Evolutionary conservation across 1,140 invertebrate species (phyloP).

Genomic region (Artemia franciscana): DNA sequence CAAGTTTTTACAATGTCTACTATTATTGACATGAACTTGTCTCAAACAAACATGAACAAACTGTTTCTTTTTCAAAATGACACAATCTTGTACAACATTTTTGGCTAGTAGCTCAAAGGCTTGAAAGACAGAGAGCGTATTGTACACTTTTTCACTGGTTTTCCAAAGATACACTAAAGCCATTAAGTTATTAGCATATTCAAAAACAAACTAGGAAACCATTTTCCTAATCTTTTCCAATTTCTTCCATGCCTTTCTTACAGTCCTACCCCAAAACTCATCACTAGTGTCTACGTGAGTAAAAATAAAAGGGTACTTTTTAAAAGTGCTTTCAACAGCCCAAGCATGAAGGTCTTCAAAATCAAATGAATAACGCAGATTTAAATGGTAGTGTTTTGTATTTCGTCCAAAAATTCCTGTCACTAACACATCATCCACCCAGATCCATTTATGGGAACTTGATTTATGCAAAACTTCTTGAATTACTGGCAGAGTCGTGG

Average conservation of each 20-base stretch:
- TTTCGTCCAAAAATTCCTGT: constrained; percentile 22
- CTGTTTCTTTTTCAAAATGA: too few species aligned
- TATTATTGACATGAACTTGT: too few species aligned
- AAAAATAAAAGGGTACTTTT: neutral
- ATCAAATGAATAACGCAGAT: constrained; percentile 19
- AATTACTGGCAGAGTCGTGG: constrained; percentile 27
- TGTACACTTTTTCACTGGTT: too few species aligned
- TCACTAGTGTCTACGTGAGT: neutral
- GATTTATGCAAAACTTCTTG: neutral
- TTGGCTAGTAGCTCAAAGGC: too few species aligned
- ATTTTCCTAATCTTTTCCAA: neutral
- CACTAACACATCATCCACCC: constrained; percentile 29
- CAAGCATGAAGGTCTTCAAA: constrained; percentile 16
- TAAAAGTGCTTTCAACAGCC: constrained; percentile 4
- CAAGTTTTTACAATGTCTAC: too few species aligned
- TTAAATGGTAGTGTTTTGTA: constrained; percentile 19
- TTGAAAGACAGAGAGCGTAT: too few species aligned
- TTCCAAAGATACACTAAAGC: too few species aligned
- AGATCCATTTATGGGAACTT: constrained; percentile 16
- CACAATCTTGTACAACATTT: too few species aligned
- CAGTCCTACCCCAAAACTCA: neutral
- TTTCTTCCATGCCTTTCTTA: neutral
- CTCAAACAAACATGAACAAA: too few species aligned
- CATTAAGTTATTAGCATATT: too few species aligned
- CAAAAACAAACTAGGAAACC: too few species aligned